Conservation (phyloP, 2,888 invertebrate genomes). For the Catocala nupta region DNA sequence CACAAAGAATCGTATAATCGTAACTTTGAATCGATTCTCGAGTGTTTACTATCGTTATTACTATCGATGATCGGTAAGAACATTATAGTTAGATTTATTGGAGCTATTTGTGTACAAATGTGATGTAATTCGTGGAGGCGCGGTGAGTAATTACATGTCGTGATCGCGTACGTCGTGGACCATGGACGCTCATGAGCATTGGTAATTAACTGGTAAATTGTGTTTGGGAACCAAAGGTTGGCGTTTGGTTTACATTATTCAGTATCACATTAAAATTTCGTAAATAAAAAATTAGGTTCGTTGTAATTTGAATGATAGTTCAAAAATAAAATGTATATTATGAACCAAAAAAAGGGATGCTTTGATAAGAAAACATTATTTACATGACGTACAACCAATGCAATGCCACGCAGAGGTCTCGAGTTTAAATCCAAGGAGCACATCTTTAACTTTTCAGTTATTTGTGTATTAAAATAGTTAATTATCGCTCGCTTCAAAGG, state of each 20-base stretch:
- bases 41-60: conserved; percentile 43
- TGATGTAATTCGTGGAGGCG: conserved; percentile 44
- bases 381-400: no score
- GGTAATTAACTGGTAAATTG: conserved; percentile 43
- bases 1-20: conserved; percentile 36
- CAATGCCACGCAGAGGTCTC: no score
- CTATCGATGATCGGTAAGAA: conserved; percentile 35
- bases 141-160: conserved; percentile 38
- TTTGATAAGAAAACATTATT: no score
- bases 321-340: no score
- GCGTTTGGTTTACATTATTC: not conserved
- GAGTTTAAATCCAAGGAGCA: no score
- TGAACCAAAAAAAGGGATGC: no score
- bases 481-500: no score
- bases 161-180: conserved; percentile 25
- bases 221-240: conserved; percentile 27
- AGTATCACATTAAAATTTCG: no score
- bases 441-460: no score
- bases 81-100: conserved; percentile 44
- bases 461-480: no score
- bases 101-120: conserved; percentile 43
- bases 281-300: no score
- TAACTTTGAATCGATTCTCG: conserved; percentile 42
- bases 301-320: no score
- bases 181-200: conserved; percentile 24